Evolutionary conservation across 92 coral and sea anemone species (phyloP).

Genomic region (Muricea muricata): DNA sequence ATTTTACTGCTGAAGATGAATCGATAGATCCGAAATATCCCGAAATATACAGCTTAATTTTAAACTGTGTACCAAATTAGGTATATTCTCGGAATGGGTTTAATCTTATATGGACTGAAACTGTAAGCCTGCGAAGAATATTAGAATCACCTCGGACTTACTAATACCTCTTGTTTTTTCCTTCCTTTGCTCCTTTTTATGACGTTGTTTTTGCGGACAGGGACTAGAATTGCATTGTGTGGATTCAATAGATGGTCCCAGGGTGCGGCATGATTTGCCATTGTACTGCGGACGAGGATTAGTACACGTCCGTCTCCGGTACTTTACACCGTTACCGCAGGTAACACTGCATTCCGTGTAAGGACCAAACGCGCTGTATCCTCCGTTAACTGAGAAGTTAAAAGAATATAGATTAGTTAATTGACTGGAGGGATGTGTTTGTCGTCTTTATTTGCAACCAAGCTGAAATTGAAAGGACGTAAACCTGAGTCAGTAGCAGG

Average conservation of each 20-base stretch:
- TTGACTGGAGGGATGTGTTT: background rate
- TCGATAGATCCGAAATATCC: too few species aligned
- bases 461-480: too few species aligned
- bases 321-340: constrained; percentile 88
- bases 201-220: constrained; percentile 50
- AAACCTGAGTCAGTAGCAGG: too few species aligned
- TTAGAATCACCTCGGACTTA: background rate
- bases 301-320: constrained; percentile 85
- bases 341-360: constrained; percentile 95
- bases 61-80: too few species aligned
- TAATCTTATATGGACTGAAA: too few species aligned
- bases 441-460: background rate
- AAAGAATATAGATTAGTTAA: background rate
- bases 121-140: too few species aligned
- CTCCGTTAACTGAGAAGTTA: constrained; percentile 75
- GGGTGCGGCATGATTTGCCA: constrained; percentile 79
- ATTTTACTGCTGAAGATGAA: too few species aligned
- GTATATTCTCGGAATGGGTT: too few species aligned
- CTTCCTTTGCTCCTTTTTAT: background rate
- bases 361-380: constrained; percentile 76
- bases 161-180: background rate
- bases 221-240: constrained; percentile 50
- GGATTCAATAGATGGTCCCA: constrained; percentile 85
- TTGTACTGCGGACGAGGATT: constrained; percentile 80
- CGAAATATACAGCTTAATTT: too few species aligned